phyloP scores from a whole-genome alignment of 2,113 vertebrate genomes.

The Thalassoma bifasciatum region DNA sequence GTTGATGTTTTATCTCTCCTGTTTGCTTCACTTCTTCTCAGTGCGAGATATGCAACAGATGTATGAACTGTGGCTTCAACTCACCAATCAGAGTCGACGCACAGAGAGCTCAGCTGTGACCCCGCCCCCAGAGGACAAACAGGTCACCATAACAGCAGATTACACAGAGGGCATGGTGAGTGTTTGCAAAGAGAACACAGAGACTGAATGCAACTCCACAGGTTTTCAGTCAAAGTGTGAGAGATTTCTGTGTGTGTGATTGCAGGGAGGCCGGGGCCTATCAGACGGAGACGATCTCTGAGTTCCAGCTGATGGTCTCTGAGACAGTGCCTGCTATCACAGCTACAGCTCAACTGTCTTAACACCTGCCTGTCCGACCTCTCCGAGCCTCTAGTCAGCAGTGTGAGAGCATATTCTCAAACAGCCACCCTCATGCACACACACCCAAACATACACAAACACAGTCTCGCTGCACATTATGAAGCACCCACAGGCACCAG shows the following conservation, averaged over 20 bases:
- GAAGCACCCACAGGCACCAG: conserved; percentile 54
- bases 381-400: conserved; percentile 79
- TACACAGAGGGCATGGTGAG: conserved; percentile 95
- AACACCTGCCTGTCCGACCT: conserved; percentile 87
- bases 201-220: neutral
- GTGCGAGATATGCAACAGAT: conserved; percentile 99
- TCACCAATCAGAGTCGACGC: conserved; percentile 92
- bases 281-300: conserved; percentile 89
- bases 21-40: conserved; percentile 45
- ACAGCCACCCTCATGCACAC: conserved; percentile 5
- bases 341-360: conserved; percentile 77
- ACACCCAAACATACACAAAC: conserved; percentile 28
- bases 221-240: neutral
- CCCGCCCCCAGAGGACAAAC: conserved; percentile 91
- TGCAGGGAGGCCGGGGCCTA: conserved; percentile 81
- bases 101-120: conserved; percentile 88
- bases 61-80: conserved; percentile 97
- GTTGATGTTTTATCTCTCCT: neutral
- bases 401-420: conserved; percentile 63
- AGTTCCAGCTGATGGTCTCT: conserved; percentile 82
- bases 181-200: neutral
- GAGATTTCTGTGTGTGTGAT: neutral
- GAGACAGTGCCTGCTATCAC: conserved; percentile 46
- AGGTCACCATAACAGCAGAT: conserved; percentile 96
- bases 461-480: conserved; percentile 38